Evolutionary conservation across 2,888 invertebrate genomes (phyloP), one percentile per base, ranked within the genome.

Genomic region (Mechanitis mazaeus): DNA sequence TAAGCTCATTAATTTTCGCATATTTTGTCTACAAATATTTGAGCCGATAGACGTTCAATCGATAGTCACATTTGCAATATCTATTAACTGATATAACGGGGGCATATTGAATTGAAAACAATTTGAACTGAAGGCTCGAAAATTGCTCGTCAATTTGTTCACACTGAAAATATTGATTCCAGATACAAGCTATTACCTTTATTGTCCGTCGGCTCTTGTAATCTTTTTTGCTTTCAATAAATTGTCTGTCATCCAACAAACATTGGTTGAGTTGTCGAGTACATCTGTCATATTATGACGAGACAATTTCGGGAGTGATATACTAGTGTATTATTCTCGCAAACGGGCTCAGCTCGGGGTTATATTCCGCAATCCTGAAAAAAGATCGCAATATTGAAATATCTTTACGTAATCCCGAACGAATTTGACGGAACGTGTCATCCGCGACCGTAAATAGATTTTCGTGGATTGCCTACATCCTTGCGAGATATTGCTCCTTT

Each of bases 381-480:
- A 59, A 58, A 45, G 60, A 56, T 56, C 45, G 55, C 50, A 55
- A 59, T 63, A 63, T 60, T 54, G 57, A 61, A 61, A 65, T 63
- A 61, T 55, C 28, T 45, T 54, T 11, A 31, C 58, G 45, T 58
- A 45, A 58, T 54, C 58, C 58, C 38, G 38, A 55, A 56, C 54
- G 57, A 58, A 54, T 61, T 20, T 55, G 60, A 56, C 53, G 63
- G 60, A 58, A 62, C 60, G 63, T 61, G 64, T 61, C 65, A 59
- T 53, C 54, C 53, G 47, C 53, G 45, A 45, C 54, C 31, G 59
- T 66, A 64, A 66, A 66, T 60, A 61, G 65, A 66, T 66, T 61
- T 59, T 55, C 45, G 57, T 56, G 56, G 57, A 61, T 58, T 56
- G 56, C 42, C 55, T 61, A 45, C 28, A 45, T 57, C 38, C 33